A percentile compares a stretch with the other conserved stretches of the same genome.
Evolutionary conservation across 2,113 vertebrate species (phyloP).

Genomic region (Brachionichthys hirsutus): DNA sequence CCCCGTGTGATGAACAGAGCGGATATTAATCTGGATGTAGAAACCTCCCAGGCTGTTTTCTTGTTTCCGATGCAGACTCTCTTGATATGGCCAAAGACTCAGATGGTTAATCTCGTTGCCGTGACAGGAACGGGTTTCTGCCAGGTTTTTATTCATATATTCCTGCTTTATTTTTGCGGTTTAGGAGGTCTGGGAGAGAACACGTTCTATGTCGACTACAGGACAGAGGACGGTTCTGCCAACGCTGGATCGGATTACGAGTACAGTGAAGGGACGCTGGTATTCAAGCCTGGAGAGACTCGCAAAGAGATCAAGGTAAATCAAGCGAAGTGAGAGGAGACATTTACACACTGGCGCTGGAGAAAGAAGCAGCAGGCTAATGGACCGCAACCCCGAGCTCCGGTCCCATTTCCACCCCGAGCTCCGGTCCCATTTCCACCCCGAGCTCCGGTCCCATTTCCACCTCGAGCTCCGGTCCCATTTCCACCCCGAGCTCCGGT

Average conservation of each 20-base stretch:
- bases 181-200: slow-evolving; percentile 82
- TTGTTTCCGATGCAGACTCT: no score
- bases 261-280: slow-evolving; percentile 79
- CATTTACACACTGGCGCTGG: not conserved
- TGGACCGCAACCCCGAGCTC: not conserved
- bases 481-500: no score
- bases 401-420: no score
- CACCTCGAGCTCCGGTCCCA: not conserved
- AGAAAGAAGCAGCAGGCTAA: not conserved
- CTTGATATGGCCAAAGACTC: not conserved
- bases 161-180: not conserved
- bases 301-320: slow-evolving; percentile 81
- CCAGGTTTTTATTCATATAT: not conserved
- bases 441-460: no score
- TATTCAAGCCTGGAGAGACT: slow-evolving; percentile 83
- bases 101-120: not conserved
- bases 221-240: slow-evolving; percentile 93
- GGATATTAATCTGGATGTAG: no score
- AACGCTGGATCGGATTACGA: slow-evolving; percentile 94
- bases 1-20: no score
- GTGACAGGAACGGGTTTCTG: no score
- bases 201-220: slow-evolving; percentile 96
- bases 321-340: not conserved
- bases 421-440: not conserved
- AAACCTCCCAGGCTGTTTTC: no score